phyloP scores from a whole-genome alignment of 2,888 invertebrate species.

The Melanophora roralis region DNA sequence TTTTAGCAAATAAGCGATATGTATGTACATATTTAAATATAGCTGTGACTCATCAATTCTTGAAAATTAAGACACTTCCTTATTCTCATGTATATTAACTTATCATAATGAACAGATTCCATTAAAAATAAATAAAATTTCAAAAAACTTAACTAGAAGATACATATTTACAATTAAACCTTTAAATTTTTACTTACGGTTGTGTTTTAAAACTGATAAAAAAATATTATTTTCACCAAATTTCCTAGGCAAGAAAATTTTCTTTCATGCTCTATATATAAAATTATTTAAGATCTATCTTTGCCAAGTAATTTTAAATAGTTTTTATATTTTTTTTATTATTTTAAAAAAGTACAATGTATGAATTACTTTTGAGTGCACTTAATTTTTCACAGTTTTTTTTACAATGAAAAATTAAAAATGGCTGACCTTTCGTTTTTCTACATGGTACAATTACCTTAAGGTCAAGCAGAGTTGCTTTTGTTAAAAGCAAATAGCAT shows the following conservation, averaged over 20 bases:
- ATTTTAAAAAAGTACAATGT: background rate
- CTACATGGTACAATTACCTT: no score
- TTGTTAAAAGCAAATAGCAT: no score
- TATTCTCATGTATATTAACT: no score
- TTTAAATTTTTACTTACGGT: background rate
- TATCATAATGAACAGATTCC: no score
- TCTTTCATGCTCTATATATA: no score
- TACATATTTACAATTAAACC: no score
- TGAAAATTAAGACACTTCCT: background rate
- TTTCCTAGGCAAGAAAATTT: background rate
- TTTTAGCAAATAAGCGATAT: no score
- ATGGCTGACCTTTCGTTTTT: constrained; percentile 43
- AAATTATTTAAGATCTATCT: no score
- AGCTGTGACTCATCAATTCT: constrained; percentile 30
- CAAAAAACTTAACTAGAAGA: no score
- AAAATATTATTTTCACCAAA: background rate
- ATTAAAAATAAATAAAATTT: no score
- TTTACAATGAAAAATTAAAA: constrained; percentile 35
- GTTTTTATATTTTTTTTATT: background rate
- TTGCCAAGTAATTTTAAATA: background rate
- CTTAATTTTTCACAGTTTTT: constrained; percentile 8
- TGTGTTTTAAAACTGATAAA: background rate
- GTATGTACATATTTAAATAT: constrained; percentile 13
- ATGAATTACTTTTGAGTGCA: background rate
- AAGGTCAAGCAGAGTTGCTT: constrained; percentile 11